Conservation (phyloP, 2,797 vertebrate species). For the Darevskia mixta region DNA sequence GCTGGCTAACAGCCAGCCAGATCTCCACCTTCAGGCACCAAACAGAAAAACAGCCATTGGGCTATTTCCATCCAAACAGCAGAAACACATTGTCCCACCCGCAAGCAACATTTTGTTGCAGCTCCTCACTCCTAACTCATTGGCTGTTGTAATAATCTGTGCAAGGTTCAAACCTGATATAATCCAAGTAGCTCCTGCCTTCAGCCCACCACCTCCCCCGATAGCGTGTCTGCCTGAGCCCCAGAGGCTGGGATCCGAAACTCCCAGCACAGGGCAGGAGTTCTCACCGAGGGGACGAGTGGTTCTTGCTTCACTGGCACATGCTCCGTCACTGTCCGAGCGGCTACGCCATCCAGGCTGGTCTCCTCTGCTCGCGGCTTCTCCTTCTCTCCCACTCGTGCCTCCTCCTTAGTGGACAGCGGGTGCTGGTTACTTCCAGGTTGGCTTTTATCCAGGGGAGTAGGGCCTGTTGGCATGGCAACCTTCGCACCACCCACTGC, state of each 20-base stretch:
- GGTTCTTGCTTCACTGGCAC: slow-evolving; percentile 90
- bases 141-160: background rate
- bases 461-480: slow-evolving; percentile 92
- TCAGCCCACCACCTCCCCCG: background rate
- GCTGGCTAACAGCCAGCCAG: too few relatives aligned
- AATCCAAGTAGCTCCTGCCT: background rate
- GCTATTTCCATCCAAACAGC: background rate
- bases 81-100: background rate
- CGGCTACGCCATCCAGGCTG: slow-evolving; percentile 85
- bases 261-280: background rate
- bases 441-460: slow-evolving; percentile 90
- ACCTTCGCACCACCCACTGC: slow-evolving; percentile 99
- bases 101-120: background rate
- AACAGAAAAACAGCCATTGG: background rate
- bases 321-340: slow-evolving; percentile 87
- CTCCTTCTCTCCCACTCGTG: slow-evolving; percentile 88
- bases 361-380: slow-evolving; percentile 86
- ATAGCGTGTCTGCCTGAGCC: too few relatives aligned
- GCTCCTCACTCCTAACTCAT: background rate
- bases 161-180: background rate
- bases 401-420: slow-evolving; percentile 91
- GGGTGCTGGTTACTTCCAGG: slow-evolving; percentile 92
- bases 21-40: background rate
- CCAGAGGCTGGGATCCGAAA: too few relatives aligned
- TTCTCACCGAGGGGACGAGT: slow-evolving; percentile 85